Evolutionary conservation across 2,888 invertebrate genomes (phyloP).

Genomic region (Standfussiana lucernea): DNA sequence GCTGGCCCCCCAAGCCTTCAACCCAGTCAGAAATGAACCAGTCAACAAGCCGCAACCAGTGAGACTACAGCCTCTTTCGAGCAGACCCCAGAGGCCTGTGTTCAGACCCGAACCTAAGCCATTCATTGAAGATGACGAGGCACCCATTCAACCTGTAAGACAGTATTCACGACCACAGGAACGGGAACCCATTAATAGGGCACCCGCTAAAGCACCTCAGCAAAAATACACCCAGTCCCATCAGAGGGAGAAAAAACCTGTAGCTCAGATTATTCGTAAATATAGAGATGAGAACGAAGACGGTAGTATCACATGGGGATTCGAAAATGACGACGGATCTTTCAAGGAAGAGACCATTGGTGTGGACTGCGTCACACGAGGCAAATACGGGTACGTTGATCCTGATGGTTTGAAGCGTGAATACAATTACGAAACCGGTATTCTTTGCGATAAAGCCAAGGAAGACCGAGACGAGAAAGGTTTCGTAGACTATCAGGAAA

Average conservation of each 20-base stretch:
- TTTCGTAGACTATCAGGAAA: slow-evolving; percentile 94
- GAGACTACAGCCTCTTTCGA: slow-evolving; percentile 86
- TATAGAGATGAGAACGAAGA: slow-evolving; percentile 95
- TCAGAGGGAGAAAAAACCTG: slow-evolving; percentile 92
- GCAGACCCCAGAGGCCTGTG: slow-evolving; percentile 88
- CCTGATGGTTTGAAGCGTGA: slow-evolving; percentile 95
- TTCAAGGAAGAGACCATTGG: slow-evolving; percentile 96
- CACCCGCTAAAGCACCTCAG: slow-evolving; percentile 83
- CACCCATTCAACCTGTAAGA: slow-evolving; percentile 85
- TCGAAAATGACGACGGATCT: slow-evolving; percentile 96
- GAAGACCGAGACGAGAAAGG: slow-evolving; percentile 91
- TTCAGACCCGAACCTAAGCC: slow-evolving; percentile 89
- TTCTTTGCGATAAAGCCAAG: slow-evolving; percentile 92
- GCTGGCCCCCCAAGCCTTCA: slow-evolving; percentile 81
- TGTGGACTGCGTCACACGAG: slow-evolving; percentile 93
- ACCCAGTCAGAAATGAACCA: slow-evolving; percentile 84
- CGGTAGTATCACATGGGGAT: slow-evolving; percentile 96
- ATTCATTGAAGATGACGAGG: slow-evolving; percentile 86
- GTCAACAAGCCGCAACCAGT: slow-evolving; percentile 84
- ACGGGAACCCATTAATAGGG: slow-evolving; percentile 83
- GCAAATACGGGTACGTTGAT: slow-evolving; percentile 96
- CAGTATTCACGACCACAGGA: slow-evolving; percentile 87
- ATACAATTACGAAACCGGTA: slow-evolving; percentile 95
- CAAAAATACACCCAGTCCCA: slow-evolving; percentile 85
- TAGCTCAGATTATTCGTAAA: slow-evolving; percentile 93